Base-by-base conservation (phyloP, 1,140 invertebrate species). In the Lineus longissimus region DNA sequence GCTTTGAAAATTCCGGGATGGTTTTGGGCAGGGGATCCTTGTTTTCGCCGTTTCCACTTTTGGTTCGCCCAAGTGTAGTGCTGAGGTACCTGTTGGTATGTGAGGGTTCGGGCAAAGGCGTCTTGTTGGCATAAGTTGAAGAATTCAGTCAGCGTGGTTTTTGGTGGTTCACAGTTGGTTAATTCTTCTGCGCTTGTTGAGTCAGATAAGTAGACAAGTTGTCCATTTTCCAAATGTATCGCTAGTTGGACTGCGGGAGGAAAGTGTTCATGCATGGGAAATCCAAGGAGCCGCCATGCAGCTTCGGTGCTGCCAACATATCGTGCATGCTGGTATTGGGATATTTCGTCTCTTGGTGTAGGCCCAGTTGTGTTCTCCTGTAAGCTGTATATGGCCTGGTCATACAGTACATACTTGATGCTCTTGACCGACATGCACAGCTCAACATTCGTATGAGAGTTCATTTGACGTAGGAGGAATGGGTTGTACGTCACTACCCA, bases 161-260 rank as follows among this genome's bases (percentile, higher is more conserved):
- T 55, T 72, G n/a, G 74, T 67, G 77, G 72, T 57, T 55, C 61
- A 43, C 40, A 13, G 57, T 41, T 51, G 6, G 68, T 69, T 62
- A 58, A 65, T 22, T 78, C 45, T 55, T 29, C 40, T 13, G 64
- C 66, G 63, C 74, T 81, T 17, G 59, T 15, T 51, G 47, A 54
- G 31, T 71, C 40, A 57, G 27, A 79, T 64, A 80, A 82, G 66
- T n/a, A 59, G 13, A 51, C 51, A 54, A 33, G 70, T n/a, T 85
- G 80, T 62, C 78, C 74, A 72, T 79, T 80, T 68, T 80, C 73
- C 17, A 86, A 66, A 78, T 85, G 82, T 11, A 85, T 80, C 6
- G 73, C 74, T 36, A 85, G 72, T 64, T 81, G 77, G 36, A 76
- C 58, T 47, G n/a, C n/a, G n/a, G n/a, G n/a, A n/a, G 80, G 76